Evolutionary conservation across 1,140 invertebrate species (phyloP).

Genomic region (Pogonus chalceus): DNA sequence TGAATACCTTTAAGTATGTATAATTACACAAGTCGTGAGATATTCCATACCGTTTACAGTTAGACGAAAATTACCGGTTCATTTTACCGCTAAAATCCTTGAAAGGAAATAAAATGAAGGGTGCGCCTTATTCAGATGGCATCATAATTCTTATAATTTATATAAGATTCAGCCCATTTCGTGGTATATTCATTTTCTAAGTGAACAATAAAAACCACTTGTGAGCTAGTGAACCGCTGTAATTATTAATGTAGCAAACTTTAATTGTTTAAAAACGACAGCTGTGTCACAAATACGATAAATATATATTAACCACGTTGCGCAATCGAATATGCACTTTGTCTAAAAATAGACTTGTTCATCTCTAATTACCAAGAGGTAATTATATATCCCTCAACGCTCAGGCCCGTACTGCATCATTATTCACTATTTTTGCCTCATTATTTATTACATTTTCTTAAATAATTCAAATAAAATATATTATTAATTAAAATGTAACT

Average conservation of each 20-base stretch:
- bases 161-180: not conserved
- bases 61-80: too few species aligned
- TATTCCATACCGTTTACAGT: too few species aligned
- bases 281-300: conserved; percentile 28
- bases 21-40: too few species aligned
- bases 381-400: not conserved
- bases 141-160: too few species aligned
- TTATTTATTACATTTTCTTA: too few species aligned
- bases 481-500: too few species aligned
- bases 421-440: too few species aligned
- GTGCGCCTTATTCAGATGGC: too few species aligned
- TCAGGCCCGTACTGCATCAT: not conserved
- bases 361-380: not conserved
- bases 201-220: conserved; percentile 9
- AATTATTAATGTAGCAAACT: conserved; percentile 32
- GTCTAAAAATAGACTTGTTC: not conserved
- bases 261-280: conserved; percentile 35
- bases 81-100: too few species aligned
- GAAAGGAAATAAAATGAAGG: too few species aligned
- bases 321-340: not conserved
- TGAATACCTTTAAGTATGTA: too few species aligned
- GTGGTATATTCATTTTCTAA: not conserved
- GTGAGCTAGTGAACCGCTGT: conserved; percentile 11
- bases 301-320: not conserved
- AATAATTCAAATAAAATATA: too few species aligned